These are phyloP conservation scores for Apostichopus californicus DNA, from an alignment of 35 echinoderm and acorn worm genomes.

Conservation along the genomic window DNA sequence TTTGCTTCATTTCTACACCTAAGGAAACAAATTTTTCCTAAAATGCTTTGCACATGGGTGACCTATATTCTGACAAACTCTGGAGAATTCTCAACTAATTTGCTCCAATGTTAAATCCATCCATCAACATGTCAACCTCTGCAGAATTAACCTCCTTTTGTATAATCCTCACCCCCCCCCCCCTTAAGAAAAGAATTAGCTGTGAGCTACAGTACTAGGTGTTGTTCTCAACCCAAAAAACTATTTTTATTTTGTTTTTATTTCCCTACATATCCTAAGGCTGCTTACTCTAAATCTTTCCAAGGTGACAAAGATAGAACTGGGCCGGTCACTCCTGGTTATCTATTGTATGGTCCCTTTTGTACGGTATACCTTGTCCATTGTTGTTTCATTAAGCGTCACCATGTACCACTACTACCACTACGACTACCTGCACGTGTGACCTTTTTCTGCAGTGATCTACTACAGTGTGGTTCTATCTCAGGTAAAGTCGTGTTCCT, in stretches of 20 bases:
- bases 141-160: constrained; percentile 32
- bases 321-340: neutral
- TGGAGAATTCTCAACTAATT: neutral
- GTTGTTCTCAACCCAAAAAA: neutral
- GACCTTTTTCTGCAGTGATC: neutral
- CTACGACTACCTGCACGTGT: neutral
- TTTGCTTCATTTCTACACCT: too few relatives aligned
- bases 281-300: neutral
- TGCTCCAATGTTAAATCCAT: neutral
- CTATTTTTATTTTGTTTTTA: neutral
- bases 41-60: neutral
- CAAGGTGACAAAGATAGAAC: neutral
- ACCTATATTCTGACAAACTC: constrained; percentile 15
- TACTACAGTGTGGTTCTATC: neutral
- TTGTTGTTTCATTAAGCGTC: neutral
- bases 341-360: neutral
- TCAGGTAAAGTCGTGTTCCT: neutral
- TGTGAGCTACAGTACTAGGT: too few relatives aligned
- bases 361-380: neutral
- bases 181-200: too few relatives aligned
- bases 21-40: neutral
- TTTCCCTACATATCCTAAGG: neutral
- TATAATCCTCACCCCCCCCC: too few relatives aligned
- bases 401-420: neutral
- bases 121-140: constrained; percentile 21